Conservation (phyloP, 2,797 vertebrate species). For the Macropodus opercularis region DNA sequence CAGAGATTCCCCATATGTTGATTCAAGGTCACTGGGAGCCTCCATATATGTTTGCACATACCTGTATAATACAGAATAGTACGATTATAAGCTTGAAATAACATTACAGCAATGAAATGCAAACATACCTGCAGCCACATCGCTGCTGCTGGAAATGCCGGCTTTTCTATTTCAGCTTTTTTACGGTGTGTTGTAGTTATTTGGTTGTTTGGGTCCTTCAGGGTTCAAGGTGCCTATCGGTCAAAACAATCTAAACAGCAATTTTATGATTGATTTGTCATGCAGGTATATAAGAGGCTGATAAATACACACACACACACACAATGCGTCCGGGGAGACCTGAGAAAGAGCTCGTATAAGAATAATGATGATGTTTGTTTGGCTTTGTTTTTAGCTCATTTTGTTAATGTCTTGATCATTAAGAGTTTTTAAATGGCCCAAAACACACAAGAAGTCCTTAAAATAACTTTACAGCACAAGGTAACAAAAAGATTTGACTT, state of each 20-base stretch:
- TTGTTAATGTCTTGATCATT: conserved; percentile 33
- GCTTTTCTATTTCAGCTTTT: conserved; percentile 51
- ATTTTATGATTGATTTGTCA: conserved; percentile 77
- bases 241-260: conserved; percentile 70
- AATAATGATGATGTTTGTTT: conserved; percentile 28
- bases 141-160: conserved; percentile 29
- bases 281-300: conserved; percentile 62
- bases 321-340: conserved; percentile 30
- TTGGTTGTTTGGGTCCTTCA: conserved; percentile 57
- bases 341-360: conserved; percentile 18
- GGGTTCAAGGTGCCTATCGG: conserved; percentile 65
- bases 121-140: conserved; percentile 24
- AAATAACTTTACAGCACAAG: too few relatives aligned
- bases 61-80: conserved; percentile 46
- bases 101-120: conserved; percentile 38
- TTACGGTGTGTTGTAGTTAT: conserved; percentile 55
- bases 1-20: conserved; percentile 7
- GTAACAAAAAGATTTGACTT: conserved; percentile 32
- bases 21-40: conserved; percentile 57
- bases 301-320: conserved; percentile 38
- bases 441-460: conserved; percentile 15
- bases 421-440: conserved; percentile 29
- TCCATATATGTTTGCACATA: conserved; percentile 13
- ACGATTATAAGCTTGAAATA: conserved; percentile 54
- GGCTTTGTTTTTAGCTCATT: conserved; percentile 40